Evolutionary conservation across 2,888 invertebrate species (phyloP).

Genomic region (Chydorus sphaericus): DNA sequence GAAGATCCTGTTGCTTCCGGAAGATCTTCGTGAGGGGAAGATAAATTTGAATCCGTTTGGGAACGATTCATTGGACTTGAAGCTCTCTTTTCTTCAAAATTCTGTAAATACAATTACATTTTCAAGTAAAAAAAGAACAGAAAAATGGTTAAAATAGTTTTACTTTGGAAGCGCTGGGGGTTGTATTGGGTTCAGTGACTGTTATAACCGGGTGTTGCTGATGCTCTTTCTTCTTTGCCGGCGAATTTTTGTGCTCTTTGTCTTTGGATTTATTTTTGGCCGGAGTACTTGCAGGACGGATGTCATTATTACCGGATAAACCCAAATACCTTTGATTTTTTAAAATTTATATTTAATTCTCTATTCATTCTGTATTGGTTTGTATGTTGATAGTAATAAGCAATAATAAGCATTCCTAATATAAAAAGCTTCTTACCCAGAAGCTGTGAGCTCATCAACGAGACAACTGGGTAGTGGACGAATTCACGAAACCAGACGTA

Average conservation of each 20-base stretch:
- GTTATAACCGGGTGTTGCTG: constrained; percentile 66
- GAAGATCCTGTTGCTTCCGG: constrained; percentile 77
- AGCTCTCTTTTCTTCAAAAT: not conserved
- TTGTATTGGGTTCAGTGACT: constrained; percentile 57
- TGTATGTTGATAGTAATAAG: not conserved
- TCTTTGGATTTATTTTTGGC: too few species aligned
- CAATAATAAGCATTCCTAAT: not conserved
- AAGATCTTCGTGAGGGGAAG: constrained; percentile 69
- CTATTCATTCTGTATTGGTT: not conserved
- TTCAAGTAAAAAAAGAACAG: too few species aligned
- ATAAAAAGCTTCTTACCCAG: constrained; percentile 46
- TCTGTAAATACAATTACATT: too few species aligned
- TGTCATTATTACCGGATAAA: not conserved
- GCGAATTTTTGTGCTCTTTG: not conserved
- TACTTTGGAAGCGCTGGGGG: not conserved
- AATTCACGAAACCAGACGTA: too few species aligned
- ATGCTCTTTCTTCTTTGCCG: constrained; percentile 33
- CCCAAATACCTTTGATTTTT: constrained; percentile 5
- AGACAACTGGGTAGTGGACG: constrained; percentile 68
- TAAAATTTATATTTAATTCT: too few species aligned
- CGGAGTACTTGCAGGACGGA: not conserved
- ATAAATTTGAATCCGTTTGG: constrained; percentile 83
- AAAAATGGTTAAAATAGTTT: too few species aligned
- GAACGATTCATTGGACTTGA: constrained; percentile 46
- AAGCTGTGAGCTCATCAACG: constrained; percentile 59